A percentile compares a stretch with the other conserved stretches of the same genome.
phyloP scores from a whole-genome alignment of 2,113 vertebrate genomes.

The Bubo blakistoni region DNA sequence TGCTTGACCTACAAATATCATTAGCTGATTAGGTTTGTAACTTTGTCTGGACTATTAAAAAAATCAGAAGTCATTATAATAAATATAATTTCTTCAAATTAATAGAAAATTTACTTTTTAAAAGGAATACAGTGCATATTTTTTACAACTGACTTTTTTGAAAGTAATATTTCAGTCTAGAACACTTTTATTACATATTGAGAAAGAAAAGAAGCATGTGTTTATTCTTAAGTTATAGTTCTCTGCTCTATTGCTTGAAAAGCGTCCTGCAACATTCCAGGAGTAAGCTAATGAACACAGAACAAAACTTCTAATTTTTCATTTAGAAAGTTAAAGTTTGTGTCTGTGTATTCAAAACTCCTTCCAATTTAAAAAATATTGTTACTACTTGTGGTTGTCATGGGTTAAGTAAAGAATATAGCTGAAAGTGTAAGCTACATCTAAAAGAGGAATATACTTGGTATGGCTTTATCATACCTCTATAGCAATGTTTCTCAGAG shows the following conservation, averaged over 20 bases:
- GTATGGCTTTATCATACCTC: neutral
- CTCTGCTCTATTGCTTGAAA: neutral
- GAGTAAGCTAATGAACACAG: neutral
- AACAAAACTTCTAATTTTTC: neutral
- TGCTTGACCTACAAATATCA: neutral
- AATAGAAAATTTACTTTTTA: neutral
- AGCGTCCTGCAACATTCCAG: fast-evolving
- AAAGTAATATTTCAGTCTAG: neutral
- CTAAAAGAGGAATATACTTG: neutral
- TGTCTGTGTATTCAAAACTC: neutral
- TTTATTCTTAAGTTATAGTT: neutral
- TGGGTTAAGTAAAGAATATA: neutral
- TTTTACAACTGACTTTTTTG: neutral
- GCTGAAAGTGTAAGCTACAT: neutral
- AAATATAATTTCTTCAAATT: neutral
- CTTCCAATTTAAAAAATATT: neutral
- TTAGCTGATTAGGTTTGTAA: neutral
- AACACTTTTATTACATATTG: neutral
- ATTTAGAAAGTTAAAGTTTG: neutral
- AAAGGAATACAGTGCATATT: neutral
- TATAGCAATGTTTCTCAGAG: neutral
- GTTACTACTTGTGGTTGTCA: neutral
- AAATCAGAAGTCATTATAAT: neutral
- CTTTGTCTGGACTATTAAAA: neutral
- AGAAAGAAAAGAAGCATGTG: neutral